phyloP scores from a whole-genome alignment of 2,888 invertebrate genomes.

The Apodemia duryi region DNA sequence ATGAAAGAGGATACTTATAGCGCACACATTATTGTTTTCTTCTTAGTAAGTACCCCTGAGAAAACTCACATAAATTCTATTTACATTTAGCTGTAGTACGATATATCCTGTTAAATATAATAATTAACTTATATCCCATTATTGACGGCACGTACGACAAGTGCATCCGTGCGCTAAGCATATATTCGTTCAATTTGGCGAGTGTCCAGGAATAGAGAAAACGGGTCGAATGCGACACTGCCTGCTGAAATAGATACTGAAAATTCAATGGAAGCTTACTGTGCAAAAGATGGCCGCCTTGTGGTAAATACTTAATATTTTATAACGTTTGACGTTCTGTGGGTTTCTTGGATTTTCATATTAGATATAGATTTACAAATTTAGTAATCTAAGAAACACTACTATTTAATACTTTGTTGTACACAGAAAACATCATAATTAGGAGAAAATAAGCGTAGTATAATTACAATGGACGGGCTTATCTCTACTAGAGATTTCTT shows the following conservation, averaged over 20 bases:
- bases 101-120: constrained; percentile 3
- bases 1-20: too few relatives aligned
- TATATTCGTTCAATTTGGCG: constrained; percentile 59
- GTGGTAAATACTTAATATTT: constrained; percentile 12
- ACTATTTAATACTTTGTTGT: too few relatives aligned
- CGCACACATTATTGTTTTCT: too few relatives aligned
- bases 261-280: constrained; percentile 44
- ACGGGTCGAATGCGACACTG: constrained; percentile 54
- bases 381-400: too few relatives aligned
- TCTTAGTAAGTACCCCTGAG: too few relatives aligned
- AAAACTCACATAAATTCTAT: too few relatives aligned
- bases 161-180: constrained; percentile 41
- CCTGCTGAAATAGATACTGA: constrained; percentile 52
- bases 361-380: too few relatives aligned
- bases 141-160: constrained; percentile 44
- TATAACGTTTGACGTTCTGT: background rate
- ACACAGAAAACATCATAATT: too few relatives aligned
- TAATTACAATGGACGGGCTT: too few relatives aligned
- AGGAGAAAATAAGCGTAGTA: too few relatives aligned
- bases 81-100: background rate
- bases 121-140: constrained; percentile 32
- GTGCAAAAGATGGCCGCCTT: constrained; percentile 9
- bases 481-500: too few relatives aligned
- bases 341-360: background rate
- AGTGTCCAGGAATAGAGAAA: constrained; percentile 47